Base-by-base conservation (phyloP, 2,797 vertebrate species). In the Ctenopoma multispine region DNA sequence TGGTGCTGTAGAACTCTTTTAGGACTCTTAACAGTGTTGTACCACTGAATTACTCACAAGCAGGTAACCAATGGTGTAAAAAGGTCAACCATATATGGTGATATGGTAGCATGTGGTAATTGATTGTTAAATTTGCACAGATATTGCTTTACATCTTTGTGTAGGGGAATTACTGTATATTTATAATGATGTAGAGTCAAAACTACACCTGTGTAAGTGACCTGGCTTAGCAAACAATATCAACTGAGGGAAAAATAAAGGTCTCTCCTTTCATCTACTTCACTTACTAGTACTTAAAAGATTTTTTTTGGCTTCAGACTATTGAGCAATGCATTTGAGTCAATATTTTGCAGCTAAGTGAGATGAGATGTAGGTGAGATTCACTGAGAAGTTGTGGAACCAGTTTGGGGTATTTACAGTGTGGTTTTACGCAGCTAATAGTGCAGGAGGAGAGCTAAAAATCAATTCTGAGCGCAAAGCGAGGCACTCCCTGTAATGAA, bases 401-500 rank as follows among this genome's bases (percentile, higher is more conserved):
- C 27, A 2, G 72, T 85, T 79, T 64, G 21, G 21, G 77, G 54
- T 46, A 15, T 77, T 81, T 79, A 63, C 13, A 14, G 55, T 34
- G 27, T 57, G 50, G 15, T 27, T 56, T 54, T 62, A 27, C 21
- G 18, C 13, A 58, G 61, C 58, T 69, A 49, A 55, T 69, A 41
- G 47, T 47, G 59, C 43, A 49, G 67, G 5, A 43, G 29, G 36
- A 69, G 62, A 2, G 7, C 63, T 50, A 40, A 75, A 82, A 80
- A 87, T 84, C 74, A 79, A 69, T 68, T 47, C 31, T 80, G 61
- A 85, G 72, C 80, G 74, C 7, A 0, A 38, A 51, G 49, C 60
- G 20, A 38, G 60, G 43, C 76, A 74, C 86, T 82, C 80, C 74
- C 63, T 75, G 66, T 38, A 66, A 83, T 51, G 46, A 72, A 72